Conservation (phyloP, 1,140 invertebrate genomes). For the Bombus ignitus region DNA sequence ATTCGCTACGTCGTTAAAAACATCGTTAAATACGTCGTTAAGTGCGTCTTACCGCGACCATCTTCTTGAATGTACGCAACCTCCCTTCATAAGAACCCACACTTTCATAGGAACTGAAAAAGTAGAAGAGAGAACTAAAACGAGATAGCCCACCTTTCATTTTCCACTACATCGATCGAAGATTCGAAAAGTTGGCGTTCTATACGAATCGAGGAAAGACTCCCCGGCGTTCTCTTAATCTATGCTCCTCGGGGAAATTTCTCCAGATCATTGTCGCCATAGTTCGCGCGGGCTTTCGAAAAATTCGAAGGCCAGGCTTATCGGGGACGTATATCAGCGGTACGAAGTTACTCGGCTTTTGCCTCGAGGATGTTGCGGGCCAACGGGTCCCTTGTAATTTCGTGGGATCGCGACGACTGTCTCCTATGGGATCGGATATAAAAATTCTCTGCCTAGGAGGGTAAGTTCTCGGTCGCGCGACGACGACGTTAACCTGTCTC, state of each 20-base stretch:
- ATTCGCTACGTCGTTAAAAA: neutral
- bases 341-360: conserved; percentile 1
- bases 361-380: conserved; percentile 11
- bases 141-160: neutral
- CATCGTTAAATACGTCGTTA: neutral
- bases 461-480: conserved; percentile 50
- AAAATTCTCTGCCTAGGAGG: conserved; percentile 60
- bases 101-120: too few species aligned
- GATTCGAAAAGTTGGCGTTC: neutral
- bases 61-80: neutral
- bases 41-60: neutral
- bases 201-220: neutral
- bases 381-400: conserved; percentile 43
- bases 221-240: conserved; percentile 28
- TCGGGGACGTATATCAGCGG: conserved; percentile 31
- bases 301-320: conserved; percentile 43
- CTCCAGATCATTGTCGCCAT: conserved; percentile 60
- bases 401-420: conserved; percentile 18
- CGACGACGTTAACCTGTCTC: conserved; percentile 67
- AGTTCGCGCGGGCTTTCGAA: conserved; percentile 36
- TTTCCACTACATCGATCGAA: neutral
- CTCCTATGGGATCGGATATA: conserved; percentile 58
- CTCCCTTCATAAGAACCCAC: too few species aligned
- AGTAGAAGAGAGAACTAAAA: neutral
- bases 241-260: conserved; percentile 45